Evolutionary conservation across 2,797 vertebrate species (phyloP), one percentile per base, ranked within the genome.

Genomic region (Clarias laeviceps): DNA sequence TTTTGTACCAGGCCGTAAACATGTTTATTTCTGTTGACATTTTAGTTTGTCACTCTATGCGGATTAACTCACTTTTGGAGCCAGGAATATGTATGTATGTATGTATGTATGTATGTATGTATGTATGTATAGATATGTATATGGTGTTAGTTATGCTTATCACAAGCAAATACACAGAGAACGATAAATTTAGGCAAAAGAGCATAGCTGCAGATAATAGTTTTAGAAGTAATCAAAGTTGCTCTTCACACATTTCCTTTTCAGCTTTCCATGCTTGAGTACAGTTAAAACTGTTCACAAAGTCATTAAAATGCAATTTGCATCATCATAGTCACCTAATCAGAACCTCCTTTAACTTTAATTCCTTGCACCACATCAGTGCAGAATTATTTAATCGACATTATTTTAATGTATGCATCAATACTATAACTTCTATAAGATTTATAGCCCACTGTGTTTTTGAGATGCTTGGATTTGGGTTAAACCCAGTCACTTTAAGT

Each of bases 231-330:
- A 61, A 61, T 24, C 59, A 78, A 22, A 78, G 12, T 78, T 61
- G 32, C 32, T 78, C 22, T 78, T 61, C 29, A 61, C 18, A 77
- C 54, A 32, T 77, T 59, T 34, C 20, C 17, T 76, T 56, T 50
- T 76, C 11, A 4, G 20, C 34, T 77, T 76, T 18, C 29, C 27
- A 74, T 54, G 40, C 40, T 73, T 74, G 3, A 54, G 24, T 29
- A 18, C 18, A 20, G 27, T 54, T 27, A 27, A 27, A 74, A 76
- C 12, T 18, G 73, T 2, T 20, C 50, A 57, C 56, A 20, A 57
- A 56, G 40, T 14, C 73, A 56, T 57, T 76, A 76, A 76, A 32
- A 76, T 76, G n/a, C 20, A 29, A 57, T 57, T 76, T 20, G 50
- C n/a, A 57, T 77, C 20, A 59, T 77, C 56, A 34, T 29, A 59